A percentile compares a stretch with the other conserved stretches of the same genome.
phyloP scores from a whole-genome alignment of 2,888 invertebrate genomes.

The Abrostola triplasia region DNA sequence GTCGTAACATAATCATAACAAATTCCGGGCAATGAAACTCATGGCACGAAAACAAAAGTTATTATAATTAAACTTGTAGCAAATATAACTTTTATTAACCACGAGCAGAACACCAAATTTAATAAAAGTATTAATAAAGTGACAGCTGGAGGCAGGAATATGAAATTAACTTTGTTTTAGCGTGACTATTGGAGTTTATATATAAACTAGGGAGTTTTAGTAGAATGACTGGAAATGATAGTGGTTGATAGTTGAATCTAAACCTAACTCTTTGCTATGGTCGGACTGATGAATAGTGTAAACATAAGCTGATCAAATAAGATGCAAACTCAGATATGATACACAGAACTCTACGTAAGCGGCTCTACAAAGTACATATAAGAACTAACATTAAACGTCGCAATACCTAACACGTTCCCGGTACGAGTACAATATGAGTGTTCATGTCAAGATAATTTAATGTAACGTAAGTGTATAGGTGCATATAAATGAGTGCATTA shows the following conservation, averaged over 20 bases:
- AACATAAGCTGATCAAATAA: too few relatives aligned
- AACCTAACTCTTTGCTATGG: too few relatives aligned
- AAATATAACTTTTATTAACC: constrained; percentile 37
- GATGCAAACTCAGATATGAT: constrained; percentile 7
- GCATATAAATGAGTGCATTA: constrained; percentile 15
- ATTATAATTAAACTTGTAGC: constrained; percentile 29
- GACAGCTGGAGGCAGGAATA: not conserved
- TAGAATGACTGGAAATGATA: too few relatives aligned
- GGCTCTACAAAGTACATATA: constrained; percentile 30
- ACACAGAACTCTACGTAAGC: constrained; percentile 17
- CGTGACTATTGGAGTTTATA: not conserved
- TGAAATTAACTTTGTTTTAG: not conserved
- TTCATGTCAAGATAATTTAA: constrained; percentile 37
- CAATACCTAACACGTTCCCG: constrained; percentile 10
- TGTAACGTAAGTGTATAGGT: constrained; percentile 37
- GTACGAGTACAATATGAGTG: constrained; percentile 23
- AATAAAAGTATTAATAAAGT: constrained; percentile 5
- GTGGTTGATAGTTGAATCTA: too few relatives aligned
- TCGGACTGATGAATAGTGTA: too few relatives aligned
- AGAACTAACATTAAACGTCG: not conserved
- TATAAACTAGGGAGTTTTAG: too few relatives aligned
- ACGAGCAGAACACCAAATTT: constrained; percentile 1
- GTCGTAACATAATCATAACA: constrained; percentile 74
- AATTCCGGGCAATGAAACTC: constrained; percentile 73
- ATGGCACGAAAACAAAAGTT: constrained; percentile 62